These are phyloP conservation scores for Chromoteleia sp. DNA, from an alignment of 2,888 invertebrate species.

Conservation along the genomic window DNA sequence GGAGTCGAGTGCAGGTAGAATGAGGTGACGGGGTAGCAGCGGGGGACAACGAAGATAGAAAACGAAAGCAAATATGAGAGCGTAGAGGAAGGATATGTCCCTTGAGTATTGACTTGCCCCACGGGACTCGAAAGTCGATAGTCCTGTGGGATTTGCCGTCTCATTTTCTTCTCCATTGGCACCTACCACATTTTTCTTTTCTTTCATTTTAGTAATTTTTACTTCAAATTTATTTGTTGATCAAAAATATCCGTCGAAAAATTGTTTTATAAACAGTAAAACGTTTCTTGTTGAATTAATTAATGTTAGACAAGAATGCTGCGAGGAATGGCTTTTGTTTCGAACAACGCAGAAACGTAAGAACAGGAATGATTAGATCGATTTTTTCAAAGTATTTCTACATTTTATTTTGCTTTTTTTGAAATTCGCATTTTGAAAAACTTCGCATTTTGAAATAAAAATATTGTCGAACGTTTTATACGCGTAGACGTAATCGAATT, in stretches of 20 bases:
- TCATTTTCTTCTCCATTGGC: constrained; percentile 76
- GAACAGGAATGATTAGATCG: too few relatives aligned
- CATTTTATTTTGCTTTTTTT: too few relatives aligned
- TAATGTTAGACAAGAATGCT: neutral
- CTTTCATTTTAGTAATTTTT: constrained; percentile 46
- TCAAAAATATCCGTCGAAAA: neutral
- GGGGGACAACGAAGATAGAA: constrained; percentile 70
- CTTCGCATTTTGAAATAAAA: too few relatives aligned
- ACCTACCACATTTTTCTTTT: constrained; percentile 72
- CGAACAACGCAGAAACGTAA: neutral
- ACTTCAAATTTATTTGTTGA: constrained; percentile 8
- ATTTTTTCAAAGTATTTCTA: too few relatives aligned
- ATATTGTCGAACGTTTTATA: too few relatives aligned
- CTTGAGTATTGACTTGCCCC: constrained; percentile 85
- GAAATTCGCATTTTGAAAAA: too few relatives aligned
- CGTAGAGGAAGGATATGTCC: constrained; percentile 75
- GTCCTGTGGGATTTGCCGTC: constrained; percentile 83
- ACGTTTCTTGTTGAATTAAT: neutral
- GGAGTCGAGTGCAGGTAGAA: constrained; percentile 78
- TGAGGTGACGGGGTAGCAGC: constrained; percentile 75
- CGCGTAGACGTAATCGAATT: too few relatives aligned
- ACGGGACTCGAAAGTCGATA: constrained; percentile 84
- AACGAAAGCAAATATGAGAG: constrained; percentile 56
- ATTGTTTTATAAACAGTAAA: neutral
- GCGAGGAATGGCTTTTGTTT: neutral